Base-by-base conservation (phyloP, 2,888 invertebrate species). In the Nomada flava region DNA sequence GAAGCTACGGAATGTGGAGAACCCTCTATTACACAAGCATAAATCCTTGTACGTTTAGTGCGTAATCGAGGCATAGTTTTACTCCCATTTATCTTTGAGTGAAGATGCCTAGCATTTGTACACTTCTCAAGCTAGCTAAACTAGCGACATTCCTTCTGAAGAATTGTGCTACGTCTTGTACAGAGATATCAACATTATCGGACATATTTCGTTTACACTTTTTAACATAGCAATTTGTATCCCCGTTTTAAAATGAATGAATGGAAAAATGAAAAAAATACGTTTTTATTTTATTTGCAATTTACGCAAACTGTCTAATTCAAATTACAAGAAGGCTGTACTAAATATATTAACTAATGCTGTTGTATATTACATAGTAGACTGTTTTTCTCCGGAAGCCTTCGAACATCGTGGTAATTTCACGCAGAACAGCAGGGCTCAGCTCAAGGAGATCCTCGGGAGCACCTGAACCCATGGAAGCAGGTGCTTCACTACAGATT, bases 1-100 rank as follows among this genome's bases (percentile, higher is more conserved):
- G 80, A 74, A 57, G 57, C 36, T 42, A 15, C 18, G 67, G 65
- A 75, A 67, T 73, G 15, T 57, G 47, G 23, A 53, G 73, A 69
- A 87, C 86, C 87, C 88, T 84, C 86, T 83, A 88, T 88, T 88
- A 88, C 84, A 69, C 60, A 76, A 68, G 62, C 82, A 89, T 89
- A 89, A 89, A 89, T 89, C 79, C 83, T 79, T 26, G 68, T 75
- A 75, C 79, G 82, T 86, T 88, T 86, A 83, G 82, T 85, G 85
- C 84, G 82, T 84, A 88, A 86, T 88, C 88, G 79, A 78, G 83
- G 85, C 86, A 89, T 89, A 88, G 85, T 89, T 88, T 79, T 75
- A 74, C 72, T 70, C 75, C 68, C 85, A 89, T 89, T 80, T 84
- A 82, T 89, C 89, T 36, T 89, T 86, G 63, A 65, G 72, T 60